Evolutionary conservation across 2,888 invertebrate genomes (phyloP).

Genomic region (Gymnoscelis rufifasciata): DNA sequence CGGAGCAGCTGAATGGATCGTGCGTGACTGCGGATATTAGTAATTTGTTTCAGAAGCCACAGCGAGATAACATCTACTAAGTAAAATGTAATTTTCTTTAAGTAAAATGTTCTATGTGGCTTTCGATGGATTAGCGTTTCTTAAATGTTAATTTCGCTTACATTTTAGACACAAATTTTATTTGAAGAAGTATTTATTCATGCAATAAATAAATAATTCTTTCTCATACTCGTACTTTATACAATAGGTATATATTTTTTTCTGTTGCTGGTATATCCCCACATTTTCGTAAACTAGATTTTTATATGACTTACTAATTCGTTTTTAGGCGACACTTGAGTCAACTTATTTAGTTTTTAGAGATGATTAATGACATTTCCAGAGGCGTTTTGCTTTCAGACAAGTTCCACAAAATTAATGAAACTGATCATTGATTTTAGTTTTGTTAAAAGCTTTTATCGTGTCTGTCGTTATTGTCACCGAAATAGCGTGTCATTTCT

Average conservation of each 20-base stretch:
- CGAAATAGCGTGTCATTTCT: conserved; percentile 37
- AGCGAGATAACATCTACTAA: conserved; percentile 23
- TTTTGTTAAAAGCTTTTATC: conserved; percentile 18
- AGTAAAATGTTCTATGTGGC: neutral
- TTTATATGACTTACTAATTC: too few species aligned
- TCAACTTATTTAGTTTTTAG: too few species aligned
- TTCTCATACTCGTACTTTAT: neutral
- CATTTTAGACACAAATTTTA: too few species aligned
- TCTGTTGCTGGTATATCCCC: too few species aligned
- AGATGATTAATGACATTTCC: too few species aligned
- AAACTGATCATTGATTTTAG: conserved; percentile 20
- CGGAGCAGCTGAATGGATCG: conserved; percentile 26
- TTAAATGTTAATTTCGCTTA: too few species aligned
- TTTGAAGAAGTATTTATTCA: too few species aligned
- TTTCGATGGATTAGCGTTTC: neutral
- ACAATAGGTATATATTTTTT: too few species aligned
- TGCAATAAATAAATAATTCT: neutral
- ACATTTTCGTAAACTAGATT: too few species aligned
- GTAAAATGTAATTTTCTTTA: conserved; percentile 15
- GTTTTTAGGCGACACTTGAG: too few species aligned
- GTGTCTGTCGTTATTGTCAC: conserved; percentile 23
- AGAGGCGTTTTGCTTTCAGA: too few species aligned
- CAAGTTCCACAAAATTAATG: neutral
- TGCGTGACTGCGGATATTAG: conserved; percentile 53
- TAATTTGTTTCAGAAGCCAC: conserved; percentile 46